Base-by-base conservation (phyloP, 2,888 invertebrate species). In the Linnaemya tessellans region DNA sequence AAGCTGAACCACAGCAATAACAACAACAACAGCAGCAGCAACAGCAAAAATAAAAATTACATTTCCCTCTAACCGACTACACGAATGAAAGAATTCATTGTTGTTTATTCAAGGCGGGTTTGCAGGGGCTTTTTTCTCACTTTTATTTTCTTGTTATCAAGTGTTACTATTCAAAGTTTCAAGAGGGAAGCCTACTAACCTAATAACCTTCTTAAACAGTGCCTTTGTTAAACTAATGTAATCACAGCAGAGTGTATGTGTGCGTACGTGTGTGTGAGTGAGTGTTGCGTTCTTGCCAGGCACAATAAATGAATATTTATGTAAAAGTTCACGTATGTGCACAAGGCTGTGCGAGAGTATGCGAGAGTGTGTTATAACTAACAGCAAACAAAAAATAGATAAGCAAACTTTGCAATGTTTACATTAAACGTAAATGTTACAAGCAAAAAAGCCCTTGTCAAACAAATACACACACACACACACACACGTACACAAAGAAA, bases 161-260 rank as follows among this genome's bases (percentile, higher is more conserved):
- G 38, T n/a, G 49, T 20, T n/a, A 25, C 25, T 71, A 15, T 43
- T 71, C 43, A 62, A 71, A 64, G 64, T 78, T 71, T 65, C 71
- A 73, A 82, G 77, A 71, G 58, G 58, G 49, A 49, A 46, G 62
- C 75, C 81, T 82, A 82, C 71, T 82, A 82, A 82, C 82, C 82
- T 49, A 82, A 82, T 77, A 82, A 82, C 77, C 82, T 77, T 77
- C 46, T 77, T 82, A 41, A 62, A 56, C 64, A 65, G 30, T 38
- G 67, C 65, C 56, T 71, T 77, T 82, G 68, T 82, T 82, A 54
- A 68, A 56, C 22, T 49, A 49, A 67, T 65, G 49, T 65, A 75
- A 81, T 30, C 74, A 58, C 18, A 38, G 13, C 7, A 20, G 10
- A 35, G 41, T 62, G 30, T 64, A 8, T 49, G 38, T 10, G 25